phyloP scores from a whole-genome alignment of 1,140 invertebrate species.

The Bradysia coprophila region DNA sequence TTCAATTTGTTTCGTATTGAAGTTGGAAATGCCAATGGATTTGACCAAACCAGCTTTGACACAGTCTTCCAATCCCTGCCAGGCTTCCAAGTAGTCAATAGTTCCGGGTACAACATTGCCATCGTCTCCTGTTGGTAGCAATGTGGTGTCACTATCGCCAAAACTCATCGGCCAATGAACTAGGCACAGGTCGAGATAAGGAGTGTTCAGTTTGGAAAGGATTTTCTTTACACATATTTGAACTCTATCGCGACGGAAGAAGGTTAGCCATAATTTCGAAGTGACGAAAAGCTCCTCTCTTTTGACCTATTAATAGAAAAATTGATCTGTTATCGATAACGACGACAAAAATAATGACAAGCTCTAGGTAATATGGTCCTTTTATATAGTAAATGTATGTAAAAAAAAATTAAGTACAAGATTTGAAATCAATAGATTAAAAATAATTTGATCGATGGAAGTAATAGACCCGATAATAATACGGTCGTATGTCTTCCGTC shows the following conservation, averaged over 20 bases:
- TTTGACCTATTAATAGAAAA: too few species aligned
- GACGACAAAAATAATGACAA: too few species aligned
- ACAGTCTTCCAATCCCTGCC: conserved; percentile 63
- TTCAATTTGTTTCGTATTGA: conserved; percentile 47
- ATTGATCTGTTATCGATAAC: too few species aligned
- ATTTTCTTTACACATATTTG: conserved; percentile 52
- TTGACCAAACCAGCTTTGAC: conserved; percentile 39
- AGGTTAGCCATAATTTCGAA: conserved; percentile 44
- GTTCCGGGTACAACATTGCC: conserved; percentile 38
- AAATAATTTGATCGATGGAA: too few species aligned
- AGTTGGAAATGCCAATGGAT: conserved; percentile 66
- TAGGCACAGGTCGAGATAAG: conserved; percentile 72
- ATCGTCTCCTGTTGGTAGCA: conserved; percentile 31
- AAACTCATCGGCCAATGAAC: conserved; percentile 63
- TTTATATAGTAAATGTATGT: too few species aligned
- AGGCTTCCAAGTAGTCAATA: conserved; percentile 48
- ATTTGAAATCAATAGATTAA: too few species aligned
- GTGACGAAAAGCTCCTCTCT: conserved; percentile 65
- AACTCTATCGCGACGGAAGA: conserved; percentile 39
- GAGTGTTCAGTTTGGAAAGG: conserved; percentile 46
- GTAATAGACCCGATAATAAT: too few species aligned
- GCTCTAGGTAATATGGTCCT: too few species aligned
- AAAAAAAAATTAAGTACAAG: too few species aligned
- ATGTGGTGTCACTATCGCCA: conserved; percentile 25
- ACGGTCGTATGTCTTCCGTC: too few species aligned